Evolutionary conservation across 2,113 vertebrate genomes (phyloP).

Genomic region (Leptodactylus fuscus): DNA sequence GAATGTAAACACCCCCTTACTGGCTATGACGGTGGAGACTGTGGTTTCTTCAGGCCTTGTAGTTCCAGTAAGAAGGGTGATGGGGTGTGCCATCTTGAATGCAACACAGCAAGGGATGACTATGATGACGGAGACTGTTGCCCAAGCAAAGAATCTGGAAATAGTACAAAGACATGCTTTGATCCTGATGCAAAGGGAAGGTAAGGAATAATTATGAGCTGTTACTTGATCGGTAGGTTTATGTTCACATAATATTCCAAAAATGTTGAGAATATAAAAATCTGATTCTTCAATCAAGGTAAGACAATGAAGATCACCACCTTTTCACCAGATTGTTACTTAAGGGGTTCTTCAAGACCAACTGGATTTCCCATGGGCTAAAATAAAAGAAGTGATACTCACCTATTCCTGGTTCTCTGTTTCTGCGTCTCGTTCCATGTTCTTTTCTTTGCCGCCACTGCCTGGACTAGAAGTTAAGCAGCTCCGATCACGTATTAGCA

Average conservation of each 20-base stretch:
- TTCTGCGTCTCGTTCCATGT: no score
- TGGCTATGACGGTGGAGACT: conserved; percentile 91
- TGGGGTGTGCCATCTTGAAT: conserved; percentile 86
- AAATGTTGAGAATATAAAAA: not conserved
- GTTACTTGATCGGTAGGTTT: not conserved
- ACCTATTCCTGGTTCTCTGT: no score
- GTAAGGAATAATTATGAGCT: conserved; percentile 71
- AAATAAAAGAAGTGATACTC: no score
- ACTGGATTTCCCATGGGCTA: no score
- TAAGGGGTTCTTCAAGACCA: no score
- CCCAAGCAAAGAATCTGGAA: conserved; percentile 75
- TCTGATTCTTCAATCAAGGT: not conserved
- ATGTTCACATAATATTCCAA: not conserved
- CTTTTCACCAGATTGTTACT: no score
- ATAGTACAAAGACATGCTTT: conserved; percentile 89
- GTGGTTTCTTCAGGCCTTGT: conserved; percentile 82
- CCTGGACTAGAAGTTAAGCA: no score
- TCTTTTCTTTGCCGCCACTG: no score
- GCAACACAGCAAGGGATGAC: conserved; percentile 92
- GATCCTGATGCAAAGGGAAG: conserved; percentile 90
- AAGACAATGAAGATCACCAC: not conserved
- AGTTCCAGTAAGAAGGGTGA: conserved; percentile 91
- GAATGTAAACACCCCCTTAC: conserved; percentile 94
- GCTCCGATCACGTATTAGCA: no score
- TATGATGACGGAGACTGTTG: conserved; percentile 98